Evolutionary conservation across 2,113 vertebrate genomes (phyloP), one percentile per base, ranked within the genome.

Genomic region (Noturus placidus): DNA sequence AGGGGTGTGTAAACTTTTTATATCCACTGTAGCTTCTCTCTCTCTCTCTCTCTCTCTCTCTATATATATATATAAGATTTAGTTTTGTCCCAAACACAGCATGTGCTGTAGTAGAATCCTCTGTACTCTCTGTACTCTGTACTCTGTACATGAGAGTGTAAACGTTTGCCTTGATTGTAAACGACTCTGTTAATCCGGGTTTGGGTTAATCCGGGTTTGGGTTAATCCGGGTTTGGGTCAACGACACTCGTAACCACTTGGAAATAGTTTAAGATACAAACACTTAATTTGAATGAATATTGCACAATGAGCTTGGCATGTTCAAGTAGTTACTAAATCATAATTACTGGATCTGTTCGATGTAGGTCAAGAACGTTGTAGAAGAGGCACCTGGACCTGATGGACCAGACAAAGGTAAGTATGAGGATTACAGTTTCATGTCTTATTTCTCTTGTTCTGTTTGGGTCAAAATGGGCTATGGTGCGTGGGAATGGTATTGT

Each of bases 381-480:
- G 65, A 88, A 19, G 89, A 91, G 72, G 86, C 88, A 9, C 35
- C 63, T 11, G 82, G 5, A 0, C 38, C 88, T 42, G 91, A 89
- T 4, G 89, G 59, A 67, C 89, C 86, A 80, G 85, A 87, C 3
- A 87, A 65, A 91, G 88, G 91, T 92, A n/a, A 81, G 82, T n/a
- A 10, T 86, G 14, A 50, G 20, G 11, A 59, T 33, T 42, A 42
- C 17, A 38, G 27, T 15, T 65, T 38, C 27, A 54, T 5, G 9
- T 25, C 10, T 63, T 86, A 6, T 15, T 65, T 69, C 30, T 27
- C 35, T 20, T 13, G 3, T 46, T 15, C 6, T 33, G 22, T 61
- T 57, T 27, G 61, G 25, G 8, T 63, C 25, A n/a, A 13, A 65
- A 65, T n/a, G 27, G 11, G 11, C 63, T n/a, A 3, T 25, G 25